Evolutionary conservation across 2,113 vertebrate species (phyloP).

Genomic region (Corythaeola cristata): DNA sequence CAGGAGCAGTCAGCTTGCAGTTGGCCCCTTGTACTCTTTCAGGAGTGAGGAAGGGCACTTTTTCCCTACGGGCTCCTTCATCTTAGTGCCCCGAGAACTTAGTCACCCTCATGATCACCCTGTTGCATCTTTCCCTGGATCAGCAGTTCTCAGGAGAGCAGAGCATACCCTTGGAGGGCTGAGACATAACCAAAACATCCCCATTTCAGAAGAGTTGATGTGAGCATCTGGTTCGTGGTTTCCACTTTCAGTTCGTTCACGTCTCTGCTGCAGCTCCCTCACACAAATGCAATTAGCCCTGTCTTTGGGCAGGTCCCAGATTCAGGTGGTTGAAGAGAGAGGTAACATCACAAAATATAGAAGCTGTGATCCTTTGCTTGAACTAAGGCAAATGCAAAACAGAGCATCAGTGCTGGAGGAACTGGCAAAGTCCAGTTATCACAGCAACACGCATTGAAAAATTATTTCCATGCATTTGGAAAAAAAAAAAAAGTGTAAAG

Average conservation of each 20-base stretch:
- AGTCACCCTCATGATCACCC: neutral
- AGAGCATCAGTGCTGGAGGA: neutral
- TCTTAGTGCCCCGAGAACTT: neutral
- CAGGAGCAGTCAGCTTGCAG: neutral
- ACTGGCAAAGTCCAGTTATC: neutral
- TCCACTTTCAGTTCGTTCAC: neutral
- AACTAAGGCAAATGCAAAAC: neutral
- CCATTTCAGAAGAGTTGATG: neutral
- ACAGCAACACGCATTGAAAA: neutral
- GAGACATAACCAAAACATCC: neutral
- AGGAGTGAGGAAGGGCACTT: neutral
- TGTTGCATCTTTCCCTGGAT: neutral
- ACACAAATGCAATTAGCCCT: neutral
- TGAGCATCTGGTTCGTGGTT: neutral
- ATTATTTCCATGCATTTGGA: neutral
- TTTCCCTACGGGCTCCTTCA: neutral
- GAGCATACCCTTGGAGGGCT: neutral
- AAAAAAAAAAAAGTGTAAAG: neutral
- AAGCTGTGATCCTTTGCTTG: neutral
- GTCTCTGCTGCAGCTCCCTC: neutral
- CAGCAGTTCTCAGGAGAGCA: neutral
- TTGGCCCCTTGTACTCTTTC: neutral
- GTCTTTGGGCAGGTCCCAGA: neutral
- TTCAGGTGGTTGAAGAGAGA: neutral
- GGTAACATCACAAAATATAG: neutral